Percentiles rank a stretch among this genome's conserved stretches.
Conservation (phyloP, 2,797 vertebrate species). For the Graptemys geographica region DNA sequence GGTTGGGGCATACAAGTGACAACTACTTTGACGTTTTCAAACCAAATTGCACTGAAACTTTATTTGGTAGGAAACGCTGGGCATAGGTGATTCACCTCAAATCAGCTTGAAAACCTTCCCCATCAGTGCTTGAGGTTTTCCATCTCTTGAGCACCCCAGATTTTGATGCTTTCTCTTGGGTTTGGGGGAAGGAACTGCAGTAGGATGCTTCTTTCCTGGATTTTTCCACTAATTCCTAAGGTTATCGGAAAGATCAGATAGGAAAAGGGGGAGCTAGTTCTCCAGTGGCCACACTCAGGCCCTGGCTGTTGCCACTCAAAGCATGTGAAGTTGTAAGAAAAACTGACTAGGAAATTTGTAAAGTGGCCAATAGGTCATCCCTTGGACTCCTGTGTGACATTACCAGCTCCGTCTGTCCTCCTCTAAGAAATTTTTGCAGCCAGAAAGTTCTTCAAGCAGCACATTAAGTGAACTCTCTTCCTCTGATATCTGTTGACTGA, state of each 20-base stretch:
- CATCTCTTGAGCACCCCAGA: not conserved
- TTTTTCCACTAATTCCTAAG: not conserved
- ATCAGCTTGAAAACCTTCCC: not conserved
- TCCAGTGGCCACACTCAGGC: not conserved
- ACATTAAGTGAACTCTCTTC: not conserved
- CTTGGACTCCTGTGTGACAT: not conserved
- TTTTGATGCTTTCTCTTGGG: not conserved
- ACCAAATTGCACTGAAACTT: not conserved
- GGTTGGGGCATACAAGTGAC: not conserved
- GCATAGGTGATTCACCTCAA: not conserved
- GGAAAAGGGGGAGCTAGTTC: not conserved
- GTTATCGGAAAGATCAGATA: not conserved
- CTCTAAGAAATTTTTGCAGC: conserved; percentile 53
- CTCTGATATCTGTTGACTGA: conserved; percentile 31
- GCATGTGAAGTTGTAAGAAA: not conserved
- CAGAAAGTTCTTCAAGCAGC: conserved; percentile 23
- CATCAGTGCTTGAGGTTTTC: not conserved
- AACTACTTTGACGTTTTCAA: not conserved
- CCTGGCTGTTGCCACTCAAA: not conserved
- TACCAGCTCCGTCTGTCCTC: conserved; percentile 24
- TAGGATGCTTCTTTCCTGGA: not conserved
- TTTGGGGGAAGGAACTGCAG: not conserved
- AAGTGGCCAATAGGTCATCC: conserved; percentile 1
- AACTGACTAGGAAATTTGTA: conserved; percentile 64
- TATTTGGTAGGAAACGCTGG: not conserved